A percentile compares a stretch with the other conserved stretches of the same genome.
Evolutionary conservation across 2,113 vertebrate genomes (phyloP).

Genomic region (Osmerus mordax): DNA sequence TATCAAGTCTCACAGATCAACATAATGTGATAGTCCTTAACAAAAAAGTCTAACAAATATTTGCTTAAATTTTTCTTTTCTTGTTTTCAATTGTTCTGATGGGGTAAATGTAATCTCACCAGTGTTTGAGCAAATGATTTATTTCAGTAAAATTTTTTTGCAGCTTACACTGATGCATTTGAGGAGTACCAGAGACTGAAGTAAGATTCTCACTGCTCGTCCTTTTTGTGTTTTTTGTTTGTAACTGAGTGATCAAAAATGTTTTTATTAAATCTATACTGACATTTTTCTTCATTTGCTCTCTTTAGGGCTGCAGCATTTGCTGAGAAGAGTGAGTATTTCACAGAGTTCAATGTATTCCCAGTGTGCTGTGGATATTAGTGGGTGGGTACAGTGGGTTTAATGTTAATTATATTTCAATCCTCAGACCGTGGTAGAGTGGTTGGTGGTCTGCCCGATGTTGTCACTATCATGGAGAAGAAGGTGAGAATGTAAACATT

Average conservation of each 20-base stretch:
- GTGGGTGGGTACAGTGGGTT: no score
- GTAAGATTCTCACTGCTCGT: slow-evolving; percentile 65
- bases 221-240: neutral
- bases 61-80: neutral
- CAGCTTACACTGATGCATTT: slow-evolving; percentile 90
- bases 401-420: slow-evolving; percentile 19
- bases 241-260: neutral
- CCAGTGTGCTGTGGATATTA: neutral
- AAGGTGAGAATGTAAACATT: slow-evolving; percentile 78
- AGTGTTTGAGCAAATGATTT: no score
- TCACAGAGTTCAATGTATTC: neutral
- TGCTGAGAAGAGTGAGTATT: slow-evolving; percentile 95
- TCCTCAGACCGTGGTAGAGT: slow-evolving; percentile 92
- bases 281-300: neutral
- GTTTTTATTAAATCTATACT: neutral
- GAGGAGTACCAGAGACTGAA: slow-evolving; percentile 92
- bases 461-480: slow-evolving; percentile 98
- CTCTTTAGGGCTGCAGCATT: slow-evolving; percentile 85
- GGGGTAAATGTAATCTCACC: no score
- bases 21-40: neutral
- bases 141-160: slow-evolving; percentile 13
- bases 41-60: neutral
- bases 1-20: no score
- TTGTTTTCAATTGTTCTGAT: no score
- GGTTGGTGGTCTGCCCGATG: slow-evolving; percentile 90